Base-by-base conservation (phyloP, 2,888 invertebrate genomes). In the Ophraella communa region DNA sequence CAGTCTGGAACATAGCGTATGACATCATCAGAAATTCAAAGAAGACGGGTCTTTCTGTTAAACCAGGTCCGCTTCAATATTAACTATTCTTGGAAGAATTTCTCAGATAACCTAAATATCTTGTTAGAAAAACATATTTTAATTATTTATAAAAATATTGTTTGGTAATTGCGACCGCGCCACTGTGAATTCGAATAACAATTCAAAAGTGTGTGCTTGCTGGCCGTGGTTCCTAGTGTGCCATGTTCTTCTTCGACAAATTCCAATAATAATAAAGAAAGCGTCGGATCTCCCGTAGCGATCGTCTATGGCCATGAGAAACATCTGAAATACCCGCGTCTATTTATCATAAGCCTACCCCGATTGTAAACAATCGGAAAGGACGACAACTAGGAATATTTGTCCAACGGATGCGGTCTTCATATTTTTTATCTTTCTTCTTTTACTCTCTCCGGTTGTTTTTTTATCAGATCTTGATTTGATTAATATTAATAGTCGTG, bases 221-320 rank as follows among this genome's bases (percentile, higher is more conserved):
- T 53, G 53, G 53, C 21, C 53, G 53, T 57, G 57, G 57, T 57
- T n/a, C 57, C 57, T 49, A 49, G 67, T 54, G 54, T 62, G 60
- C 67, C 67, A 58, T 67, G 67, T 67, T 67, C 64, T 52, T 65
- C 71, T 71, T 71, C 73, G 73, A 73, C 74, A 70, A 73, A 73
- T 73, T 71, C 73, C 73, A 73, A 74, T 74, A 74, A 74, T 74
- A 74, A 74, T 74, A 73, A 74, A 74, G 74, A 73, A 74, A 71
- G 71, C 71, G 70, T 71, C 69, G 72, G 70, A 52, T 68, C 66
- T 67, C 73, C 71, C 65, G 74, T 68, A 52, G 74, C 62, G 74
- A 70, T 65, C 72, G 70, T 74, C 74, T 74, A 73, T 70, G 63
- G 72, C 71, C 73, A 70, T 73, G 74, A 73, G 73, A 74, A 73